These are phyloP conservation scores for Antennarius maculatus DNA, from an alignment of 2,797 vertebrate genomes.

Conservation along the genomic window DNA sequence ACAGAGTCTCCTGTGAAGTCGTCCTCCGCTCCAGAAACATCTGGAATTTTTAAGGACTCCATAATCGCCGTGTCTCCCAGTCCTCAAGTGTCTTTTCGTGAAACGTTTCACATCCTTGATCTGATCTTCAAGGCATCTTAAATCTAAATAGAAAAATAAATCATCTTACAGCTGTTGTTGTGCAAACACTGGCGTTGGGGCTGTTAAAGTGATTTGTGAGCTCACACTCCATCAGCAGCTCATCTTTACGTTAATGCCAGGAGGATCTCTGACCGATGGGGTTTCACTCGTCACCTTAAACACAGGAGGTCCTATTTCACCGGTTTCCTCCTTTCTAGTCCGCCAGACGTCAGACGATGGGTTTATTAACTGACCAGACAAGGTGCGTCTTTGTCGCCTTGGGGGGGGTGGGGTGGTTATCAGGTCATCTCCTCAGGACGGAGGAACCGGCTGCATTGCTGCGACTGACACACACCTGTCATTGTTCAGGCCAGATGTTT, in stretches of 20 bases:
- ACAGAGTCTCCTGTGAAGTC: slow-evolving; percentile 51
- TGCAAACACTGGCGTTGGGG: slow-evolving; percentile 13
- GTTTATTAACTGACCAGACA: slow-evolving; percentile 67
- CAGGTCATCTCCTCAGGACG: slow-evolving; percentile 41
- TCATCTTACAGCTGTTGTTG: slow-evolving; percentile 23
- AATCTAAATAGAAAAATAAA: slow-evolving; percentile 18
- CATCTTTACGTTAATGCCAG: slow-evolving; percentile 29
- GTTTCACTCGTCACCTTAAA: slow-evolving; percentile 49
- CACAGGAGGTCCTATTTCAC: slow-evolving; percentile 34
- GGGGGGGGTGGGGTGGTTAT: slow-evolving; percentile 46
- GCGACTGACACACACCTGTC: slow-evolving; percentile 41
- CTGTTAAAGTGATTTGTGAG: slow-evolving; percentile 41
- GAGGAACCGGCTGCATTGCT: slow-evolving; percentile 14
- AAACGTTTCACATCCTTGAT: slow-evolving; percentile 29
- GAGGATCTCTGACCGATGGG: slow-evolving; percentile 18
- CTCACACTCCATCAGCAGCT: slow-evolving; percentile 33
- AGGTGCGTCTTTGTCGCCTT: slow-evolving; percentile 61
- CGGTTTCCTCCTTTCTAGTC: slow-evolving; percentile 21
- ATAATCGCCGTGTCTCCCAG: slow-evolving; percentile 20
- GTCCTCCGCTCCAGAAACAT: slow-evolving; percentile 55
- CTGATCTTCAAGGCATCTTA: slow-evolving; percentile 31
- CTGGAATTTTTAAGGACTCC: slow-evolving; percentile 53
- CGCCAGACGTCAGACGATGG: slow-evolving; percentile 30
- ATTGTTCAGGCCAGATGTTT: slow-evolving; percentile 70
- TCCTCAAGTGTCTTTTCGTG: slow-evolving; percentile 22